These are phyloP conservation scores for Drosophila parthenogenetica DNA, from an alignment of 2,888 invertebrate genomes.

Conservation along the genomic window DNA sequence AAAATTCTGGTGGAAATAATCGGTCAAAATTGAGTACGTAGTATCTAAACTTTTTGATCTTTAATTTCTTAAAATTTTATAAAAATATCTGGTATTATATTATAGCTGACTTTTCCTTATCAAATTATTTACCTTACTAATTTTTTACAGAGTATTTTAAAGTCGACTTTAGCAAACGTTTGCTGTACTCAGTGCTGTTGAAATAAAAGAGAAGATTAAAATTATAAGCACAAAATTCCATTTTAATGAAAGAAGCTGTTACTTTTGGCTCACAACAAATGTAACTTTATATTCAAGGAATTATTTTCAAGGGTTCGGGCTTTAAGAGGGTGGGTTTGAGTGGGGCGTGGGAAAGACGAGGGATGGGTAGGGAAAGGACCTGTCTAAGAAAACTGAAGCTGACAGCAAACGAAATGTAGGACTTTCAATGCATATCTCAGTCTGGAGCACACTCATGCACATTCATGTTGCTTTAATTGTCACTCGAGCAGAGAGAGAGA, in stretches of 20 bases:
- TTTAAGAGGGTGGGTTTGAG: too few relatives aligned
- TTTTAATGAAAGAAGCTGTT: slow-evolving; percentile 31
- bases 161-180: too few relatives aligned
- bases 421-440: slow-evolving; percentile 40
- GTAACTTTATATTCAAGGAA: slow-evolving; percentile 16
- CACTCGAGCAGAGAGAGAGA: slow-evolving; percentile 25
- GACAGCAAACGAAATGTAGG: slow-evolving; percentile 31
- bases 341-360: neutral
- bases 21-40: too few relatives aligned
- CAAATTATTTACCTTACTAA: neutral
- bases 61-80: too few relatives aligned
- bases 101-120: neutral
- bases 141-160: neutral
- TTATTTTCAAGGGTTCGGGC: slow-evolving; percentile 3
- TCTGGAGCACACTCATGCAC: slow-evolving; percentile 24
- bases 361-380: too few relatives aligned
- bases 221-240: slow-evolving; percentile 30
- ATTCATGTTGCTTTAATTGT: slow-evolving; percentile 51
- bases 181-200: neutral
- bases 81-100: neutral
- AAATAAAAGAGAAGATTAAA: slow-evolving; percentile 20
- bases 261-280: slow-evolving; percentile 10
- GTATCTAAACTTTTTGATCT: too few relatives aligned
- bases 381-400: slow-evolving; percentile 29
- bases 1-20: too few relatives aligned